Base-by-base conservation (phyloP, 2,888 invertebrate genomes). In the Trichogramma dendrolimi region DNA sequence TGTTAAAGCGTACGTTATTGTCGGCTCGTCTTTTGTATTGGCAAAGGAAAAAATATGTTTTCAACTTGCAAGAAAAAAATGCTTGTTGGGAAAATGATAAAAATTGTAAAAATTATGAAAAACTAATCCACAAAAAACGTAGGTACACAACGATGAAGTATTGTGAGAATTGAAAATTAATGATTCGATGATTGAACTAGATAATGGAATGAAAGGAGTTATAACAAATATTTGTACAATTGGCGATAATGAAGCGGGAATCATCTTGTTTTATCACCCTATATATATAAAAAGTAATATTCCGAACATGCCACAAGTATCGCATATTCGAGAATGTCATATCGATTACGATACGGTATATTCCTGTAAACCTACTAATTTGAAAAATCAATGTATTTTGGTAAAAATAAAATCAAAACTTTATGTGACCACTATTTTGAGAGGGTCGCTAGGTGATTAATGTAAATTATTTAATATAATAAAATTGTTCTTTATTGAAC, bases 131-230 rank as follows among this genome's bases (percentile, higher is more conserved):
- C 40, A 43, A 58, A 38, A 48, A 48, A 8, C 6, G 43, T 11
- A 57, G 65, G 58, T 65, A 48, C 46, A 62, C 65, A 8, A 55
- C 52, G 8, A 48, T 27, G 1, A 38, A 3, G 6, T 65, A 65
- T 38, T 56, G 46, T 39, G 11, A 10, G 8, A 43, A 62, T 55
- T 50, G 44, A 27, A 42, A 60, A 60, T 50, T 10, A 58, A 65
- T 44, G 62, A 65, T 38, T 62, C 65, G 1, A 41, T 58, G 2
- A 58, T 65, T 50, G 54, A 55, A n/a, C 49, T 44, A 8, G 10
- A 48, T n/a, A 51, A 63, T 43, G 39, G 41, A 6, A 53, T 4
- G 38, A 50, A n/a, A 48, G 59, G 63, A 39, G 41, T 63, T 6
- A 49, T 60, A 6, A 55, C 8, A 42, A 62, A 59, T 52, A 62